Conservation (phyloP, 2,888 invertebrate genomes). For the Drosophila suboccidentalis region DNA sequence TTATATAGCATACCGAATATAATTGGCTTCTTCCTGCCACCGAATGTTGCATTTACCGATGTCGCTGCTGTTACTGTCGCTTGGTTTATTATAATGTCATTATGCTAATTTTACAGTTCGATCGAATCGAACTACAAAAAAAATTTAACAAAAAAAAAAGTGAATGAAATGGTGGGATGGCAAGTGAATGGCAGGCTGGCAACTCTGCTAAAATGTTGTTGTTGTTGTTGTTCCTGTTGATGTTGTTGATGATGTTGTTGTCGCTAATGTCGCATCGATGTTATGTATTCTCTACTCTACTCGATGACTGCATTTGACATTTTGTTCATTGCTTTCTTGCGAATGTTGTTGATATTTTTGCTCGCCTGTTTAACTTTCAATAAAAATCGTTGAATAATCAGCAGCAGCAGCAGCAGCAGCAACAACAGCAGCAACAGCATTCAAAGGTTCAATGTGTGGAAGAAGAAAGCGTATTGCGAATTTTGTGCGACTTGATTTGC, state of each 20-base stretch:
- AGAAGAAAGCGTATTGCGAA: slow-evolving; percentile 69
- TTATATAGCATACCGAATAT: slow-evolving; percentile 12
- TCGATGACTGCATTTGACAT: slow-evolving; percentile 76
- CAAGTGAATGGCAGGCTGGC: slow-evolving; percentile 67
- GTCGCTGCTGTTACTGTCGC: slow-evolving; percentile 40
- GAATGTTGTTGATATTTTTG: slow-evolving; percentile 55
- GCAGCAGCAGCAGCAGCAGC: slow-evolving; percentile 38
- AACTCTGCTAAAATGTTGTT: slow-evolving; percentile 31
- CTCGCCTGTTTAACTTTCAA: slow-evolving; percentile 78
- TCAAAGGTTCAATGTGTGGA: slow-evolving; percentile 69
- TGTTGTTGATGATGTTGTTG: slow-evolving; percentile 45
- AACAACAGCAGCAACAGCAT: slow-evolving; percentile 43
- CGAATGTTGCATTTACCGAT: slow-evolving; percentile 52
- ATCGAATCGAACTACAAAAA: slow-evolving; percentile 51
- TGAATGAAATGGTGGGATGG: slow-evolving; percentile 33
- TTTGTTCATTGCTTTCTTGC: slow-evolving; percentile 78
- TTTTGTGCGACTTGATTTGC: slow-evolving; percentile 77
- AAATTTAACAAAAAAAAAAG: slow-evolving; percentile 31
- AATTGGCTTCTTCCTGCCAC: slow-evolving; percentile 36
- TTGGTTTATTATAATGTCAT: slow-evolving; percentile 80
- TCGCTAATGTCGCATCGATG: slow-evolving; percentile 69
- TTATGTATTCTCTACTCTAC: slow-evolving; percentile 66
- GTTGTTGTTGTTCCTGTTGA: slow-evolving; percentile 28
- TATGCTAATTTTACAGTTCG: slow-evolving; percentile 76
- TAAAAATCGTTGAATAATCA: slow-evolving; percentile 80